A percentile compares a stretch with the other conserved stretches of the same genome.
phyloP scores from a whole-genome alignment of 2,888 invertebrate genomes.

The Hyposoter didymator region DNA sequence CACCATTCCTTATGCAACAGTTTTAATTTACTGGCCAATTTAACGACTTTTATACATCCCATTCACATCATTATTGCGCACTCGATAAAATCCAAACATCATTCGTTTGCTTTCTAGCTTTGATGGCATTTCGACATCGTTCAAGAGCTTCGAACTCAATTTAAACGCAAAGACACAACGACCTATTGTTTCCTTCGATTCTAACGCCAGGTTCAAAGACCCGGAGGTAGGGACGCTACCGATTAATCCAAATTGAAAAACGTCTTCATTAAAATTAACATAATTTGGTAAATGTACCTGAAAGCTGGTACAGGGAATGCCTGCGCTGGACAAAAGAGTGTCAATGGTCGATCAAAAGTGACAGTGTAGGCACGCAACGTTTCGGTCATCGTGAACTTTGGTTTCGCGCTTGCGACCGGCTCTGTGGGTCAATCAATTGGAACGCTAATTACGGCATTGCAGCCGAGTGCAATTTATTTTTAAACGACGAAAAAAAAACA shows the following conservation, averaged over 20 bases:
- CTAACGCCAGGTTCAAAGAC: neutral
- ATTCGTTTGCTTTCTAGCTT: neutral
- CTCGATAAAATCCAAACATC: neutral
- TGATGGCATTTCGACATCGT: neutral
- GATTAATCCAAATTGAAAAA: neutral
- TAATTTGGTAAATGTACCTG: constrained; percentile 85
- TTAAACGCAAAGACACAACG: neutral
- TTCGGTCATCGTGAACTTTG: constrained; percentile 81
- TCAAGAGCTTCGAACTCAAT: neutral
- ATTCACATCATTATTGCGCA: neutral
- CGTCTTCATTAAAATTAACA: neutral
- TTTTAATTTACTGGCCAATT: constrained; percentile 80
- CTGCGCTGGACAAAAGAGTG: constrained; percentile 89
- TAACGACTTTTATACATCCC: constrained; percentile 65
- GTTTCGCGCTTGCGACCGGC: constrained; percentile 87
- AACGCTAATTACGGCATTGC: constrained; percentile 12
- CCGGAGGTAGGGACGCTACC: neutral
- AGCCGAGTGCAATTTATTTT: neutral
- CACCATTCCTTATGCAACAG: constrained; percentile 89
- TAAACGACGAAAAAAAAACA: neutral
- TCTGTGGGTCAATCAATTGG: constrained; percentile 84
- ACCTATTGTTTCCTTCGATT: neutral
- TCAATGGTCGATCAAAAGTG: constrained; percentile 78
- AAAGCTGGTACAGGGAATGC: constrained; percentile 89
- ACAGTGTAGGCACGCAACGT: constrained; percentile 75